Evolutionary conservation across 1,140 invertebrate genomes (phyloP), one percentile per base, ranked within the genome.

Genomic region (Pseudomyrmex flavicornis): DNA sequence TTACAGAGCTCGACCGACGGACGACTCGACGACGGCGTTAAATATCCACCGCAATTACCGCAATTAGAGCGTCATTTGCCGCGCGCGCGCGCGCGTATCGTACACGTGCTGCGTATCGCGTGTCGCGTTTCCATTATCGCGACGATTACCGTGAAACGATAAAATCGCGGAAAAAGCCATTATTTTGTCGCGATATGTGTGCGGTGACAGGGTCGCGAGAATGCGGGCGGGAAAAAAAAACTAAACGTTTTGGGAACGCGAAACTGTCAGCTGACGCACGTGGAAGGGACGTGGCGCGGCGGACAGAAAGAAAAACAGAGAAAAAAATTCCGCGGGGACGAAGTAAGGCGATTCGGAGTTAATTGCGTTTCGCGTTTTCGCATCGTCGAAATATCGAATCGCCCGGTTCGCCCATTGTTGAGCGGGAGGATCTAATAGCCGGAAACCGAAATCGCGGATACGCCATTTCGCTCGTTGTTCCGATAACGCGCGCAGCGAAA

Each of bases 41-140:
- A 8, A 44, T 13, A 17, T 70, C 44, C 44, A 35, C 26, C 22
- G 17, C 83, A 63, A 84, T 72, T 50, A 69, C 61, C 74, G 66
- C 83, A 62, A 79, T 26, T 48, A 26, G 17, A 62, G 15, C 82
- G 59, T 85, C 66, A 63, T 84, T 83, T 17, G 59, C 22, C 5
- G 4, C 22, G 15, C 15, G 58, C 5, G 4, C 22, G 15, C 15
- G 58, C n/a, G 20, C 17, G 17, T 17, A 17, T 17, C 17, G 12
- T 52, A 20, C 22, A 20, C 22, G 46, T 50, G 56, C 61, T 65
- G 3, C 59, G 22, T 15, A 2, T 12, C 56, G 70, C 54, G 8
- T 76, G 20, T 62, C 82, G 61, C 5, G 13, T 70, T 10, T 44
- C n/a, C 17, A 46, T 48, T 22, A 35, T 54, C 15, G 13, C 3